These are phyloP conservation scores for Stegana nigrithorax DNA, from an alignment of 2,888 invertebrate genomes.

Conservation along the genomic window DNA sequence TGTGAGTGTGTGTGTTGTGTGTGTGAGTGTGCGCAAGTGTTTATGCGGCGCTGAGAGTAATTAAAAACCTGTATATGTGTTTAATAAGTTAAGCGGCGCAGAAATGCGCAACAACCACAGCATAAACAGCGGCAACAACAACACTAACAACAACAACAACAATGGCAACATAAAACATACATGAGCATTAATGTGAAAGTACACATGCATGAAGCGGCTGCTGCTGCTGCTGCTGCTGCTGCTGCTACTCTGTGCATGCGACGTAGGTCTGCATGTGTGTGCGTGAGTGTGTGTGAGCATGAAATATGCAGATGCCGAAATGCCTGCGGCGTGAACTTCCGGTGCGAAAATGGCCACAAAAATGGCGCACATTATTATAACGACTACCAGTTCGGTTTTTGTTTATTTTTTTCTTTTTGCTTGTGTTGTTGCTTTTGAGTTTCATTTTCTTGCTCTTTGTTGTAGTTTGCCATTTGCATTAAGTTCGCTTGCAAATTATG, in stretches of 20 bases:
- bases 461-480: too few relatives aligned
- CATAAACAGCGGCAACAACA: too few relatives aligned
- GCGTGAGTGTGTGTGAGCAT: too few relatives aligned
- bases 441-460: too few relatives aligned
- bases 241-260: too few relatives aligned
- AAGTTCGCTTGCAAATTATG: too few relatives aligned
- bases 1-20: background rate
- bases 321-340: constrained; percentile 8
- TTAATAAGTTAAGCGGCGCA: constrained; percentile 52
- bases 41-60: constrained; percentile 41
- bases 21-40: background rate
- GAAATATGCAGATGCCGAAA: background rate
- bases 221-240: background rate
- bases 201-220: too few relatives aligned
- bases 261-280: too few relatives aligned
- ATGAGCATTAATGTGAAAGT: background rate
- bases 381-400: too few relatives aligned
- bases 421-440: background rate
- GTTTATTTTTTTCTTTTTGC: background rate
- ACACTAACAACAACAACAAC: too few relatives aligned
- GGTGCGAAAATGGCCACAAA: constrained; percentile 10
- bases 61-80: constrained; percentile 52
- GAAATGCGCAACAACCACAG: too few relatives aligned
- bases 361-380: constrained; percentile 3
- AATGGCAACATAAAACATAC: background rate